Percentiles rank a stretch among this genome's conserved stretches.
These are phyloP conservation scores for Tamandua tetradactyla DNA, from an alignment of 2,797 vertebrate genomes.

Conservation along the genomic window DNA sequence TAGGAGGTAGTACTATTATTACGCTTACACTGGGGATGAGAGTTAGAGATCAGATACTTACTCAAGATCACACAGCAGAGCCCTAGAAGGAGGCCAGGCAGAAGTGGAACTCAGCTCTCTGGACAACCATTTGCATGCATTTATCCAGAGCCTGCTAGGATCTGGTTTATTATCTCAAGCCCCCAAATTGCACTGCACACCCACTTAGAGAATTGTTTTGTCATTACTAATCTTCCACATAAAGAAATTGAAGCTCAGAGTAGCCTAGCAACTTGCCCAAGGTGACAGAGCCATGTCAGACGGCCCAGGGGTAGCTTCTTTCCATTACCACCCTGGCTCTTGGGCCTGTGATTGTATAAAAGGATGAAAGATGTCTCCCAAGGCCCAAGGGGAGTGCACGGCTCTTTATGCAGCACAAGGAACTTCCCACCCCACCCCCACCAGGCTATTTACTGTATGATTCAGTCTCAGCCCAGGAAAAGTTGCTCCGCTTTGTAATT, in stretches of 20 bases:
- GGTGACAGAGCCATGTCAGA: background rate
- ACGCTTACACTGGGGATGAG: background rate
- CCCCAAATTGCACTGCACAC: background rate
- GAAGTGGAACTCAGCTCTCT: background rate
- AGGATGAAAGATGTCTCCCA: background rate
- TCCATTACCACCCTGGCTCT: background rate
- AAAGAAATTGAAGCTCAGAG: constrained; percentile 14
- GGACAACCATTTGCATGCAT: background rate
- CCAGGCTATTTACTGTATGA: background rate
- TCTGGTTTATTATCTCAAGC: background rate
- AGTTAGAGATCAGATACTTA: background rate
- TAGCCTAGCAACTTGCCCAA: background rate
- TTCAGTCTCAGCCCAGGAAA: background rate
- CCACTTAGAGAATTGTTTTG: background rate
- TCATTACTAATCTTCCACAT: background rate
- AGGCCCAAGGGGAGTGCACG: background rate
- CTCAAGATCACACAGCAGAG: background rate
- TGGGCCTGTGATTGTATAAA: background rate
- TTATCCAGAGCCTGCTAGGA: background rate
- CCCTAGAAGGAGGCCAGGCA: background rate
- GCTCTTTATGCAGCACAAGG: background rate
- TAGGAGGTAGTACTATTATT: background rate
- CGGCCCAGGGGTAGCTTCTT: background rate
- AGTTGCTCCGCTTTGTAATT: background rate
- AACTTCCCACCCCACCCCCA: too few species aligned